These are phyloP conservation scores for Forbesichthys agassizii DNA, from an alignment of 2,113 vertebrate species.

Conservation along the genomic window DNA sequence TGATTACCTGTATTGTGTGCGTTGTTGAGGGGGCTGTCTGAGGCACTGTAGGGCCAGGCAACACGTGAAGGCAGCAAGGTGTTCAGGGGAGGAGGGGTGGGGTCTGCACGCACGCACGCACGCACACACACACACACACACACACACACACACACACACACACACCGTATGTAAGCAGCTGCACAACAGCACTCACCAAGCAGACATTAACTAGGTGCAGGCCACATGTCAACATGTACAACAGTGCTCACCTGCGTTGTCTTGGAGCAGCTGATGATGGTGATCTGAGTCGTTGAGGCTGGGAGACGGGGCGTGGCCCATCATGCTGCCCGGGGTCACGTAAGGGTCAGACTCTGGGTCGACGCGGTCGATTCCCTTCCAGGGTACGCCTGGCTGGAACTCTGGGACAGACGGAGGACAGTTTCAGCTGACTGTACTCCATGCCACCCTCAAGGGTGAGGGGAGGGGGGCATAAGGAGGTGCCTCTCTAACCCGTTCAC, in stretches of 20 bases:
- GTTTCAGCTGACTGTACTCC: too few species aligned
- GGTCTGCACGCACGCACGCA: constrained; percentile 75
- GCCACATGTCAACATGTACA: neutral
- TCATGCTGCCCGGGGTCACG: constrained; percentile 97
- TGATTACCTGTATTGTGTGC: constrained; percentile 96
- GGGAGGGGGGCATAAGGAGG: too few species aligned
- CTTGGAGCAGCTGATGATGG: constrained; percentile 98
- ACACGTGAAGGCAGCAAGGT: constrained; percentile 99
- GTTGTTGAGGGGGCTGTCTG: constrained; percentile 97
- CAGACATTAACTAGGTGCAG: too few species aligned
- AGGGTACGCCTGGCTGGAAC: constrained; percentile 98
- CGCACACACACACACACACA: neutral
- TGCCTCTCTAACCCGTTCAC: too few species aligned
- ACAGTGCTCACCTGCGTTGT: constrained; percentile 86
- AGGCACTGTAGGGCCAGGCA: constrained; percentile 99
- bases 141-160: neutral
- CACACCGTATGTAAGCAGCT: neutral
- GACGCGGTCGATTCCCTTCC: constrained; percentile 98
- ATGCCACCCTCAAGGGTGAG: too few species aligned
- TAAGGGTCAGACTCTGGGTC: constrained; percentile 98
- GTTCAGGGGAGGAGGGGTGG: constrained; percentile 99
- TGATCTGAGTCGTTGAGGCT: constrained; percentile 97
- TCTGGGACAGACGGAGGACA: constrained; percentile 73
- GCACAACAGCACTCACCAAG: too few species aligned
- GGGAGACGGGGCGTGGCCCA: constrained; percentile 89